A percentile compares a stretch with the other conserved stretches of the same genome.
phyloP scores from a whole-genome alignment of 2,888 invertebrate species.

The Ectropis crepuscularia region DNA sequence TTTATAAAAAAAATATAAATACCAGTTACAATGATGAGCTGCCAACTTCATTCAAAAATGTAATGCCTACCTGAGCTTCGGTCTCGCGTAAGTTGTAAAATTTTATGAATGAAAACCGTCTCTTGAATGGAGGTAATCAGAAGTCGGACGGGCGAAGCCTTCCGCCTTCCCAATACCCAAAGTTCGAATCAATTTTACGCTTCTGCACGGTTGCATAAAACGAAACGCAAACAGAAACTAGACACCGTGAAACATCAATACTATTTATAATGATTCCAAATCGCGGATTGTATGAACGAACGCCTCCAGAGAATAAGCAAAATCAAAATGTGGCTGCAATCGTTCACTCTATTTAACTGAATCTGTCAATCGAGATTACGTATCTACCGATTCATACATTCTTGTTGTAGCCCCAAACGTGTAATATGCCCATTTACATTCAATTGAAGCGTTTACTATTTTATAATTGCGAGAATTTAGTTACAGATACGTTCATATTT shows the following conservation, averaged over 20 bases:
- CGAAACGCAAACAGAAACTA: slow-evolving; percentile 66
- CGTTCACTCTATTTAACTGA: slow-evolving; percentile 62
- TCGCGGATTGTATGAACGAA: slow-evolving; percentile 73
- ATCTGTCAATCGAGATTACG: slow-evolving; percentile 68
- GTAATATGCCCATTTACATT: slow-evolving; percentile 66
- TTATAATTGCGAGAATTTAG: neutral
- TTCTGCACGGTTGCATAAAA: slow-evolving; percentile 78
- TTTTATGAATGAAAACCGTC: slow-evolving; percentile 65
- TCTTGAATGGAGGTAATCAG: slow-evolving; percentile 64
- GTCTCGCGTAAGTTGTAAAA: slow-evolving; percentile 68
- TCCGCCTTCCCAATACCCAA: slow-evolving; percentile 65
- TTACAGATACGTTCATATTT: too few relatives aligned
- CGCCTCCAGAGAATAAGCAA: slow-evolving; percentile 73
- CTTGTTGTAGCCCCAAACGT: slow-evolving; percentile 57
- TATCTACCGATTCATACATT: slow-evolving; percentile 56
- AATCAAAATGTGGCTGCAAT: slow-evolving; percentile 51
- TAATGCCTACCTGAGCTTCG: slow-evolving; percentile 59
- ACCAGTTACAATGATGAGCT: slow-evolving; percentile 42
- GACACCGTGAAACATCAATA: slow-evolving; percentile 56
- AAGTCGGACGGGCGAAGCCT: slow-evolving; percentile 56
- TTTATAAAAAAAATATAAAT: too few relatives aligned
- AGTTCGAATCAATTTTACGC: slow-evolving; percentile 77
- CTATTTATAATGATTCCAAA: slow-evolving; percentile 62
- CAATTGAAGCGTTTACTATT: slow-evolving; percentile 48
- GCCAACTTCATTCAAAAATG: slow-evolving; percentile 62